Base-by-base conservation (phyloP, 2,113 vertebrate genomes). In the Catharus fuscescens region DNA sequence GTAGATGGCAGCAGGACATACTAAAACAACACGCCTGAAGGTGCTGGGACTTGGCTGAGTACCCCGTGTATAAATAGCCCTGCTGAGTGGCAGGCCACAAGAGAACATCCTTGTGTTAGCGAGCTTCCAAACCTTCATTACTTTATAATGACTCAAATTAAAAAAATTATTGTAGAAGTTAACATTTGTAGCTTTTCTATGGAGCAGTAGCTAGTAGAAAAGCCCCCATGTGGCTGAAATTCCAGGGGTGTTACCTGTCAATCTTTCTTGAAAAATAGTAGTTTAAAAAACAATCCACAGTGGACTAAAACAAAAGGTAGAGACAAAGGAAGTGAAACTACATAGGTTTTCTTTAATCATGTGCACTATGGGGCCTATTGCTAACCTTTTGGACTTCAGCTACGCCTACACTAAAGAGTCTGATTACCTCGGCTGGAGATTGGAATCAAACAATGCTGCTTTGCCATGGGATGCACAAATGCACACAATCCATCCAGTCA, bases 1-100 rank as follows among this genome's bases (percentile, higher is more conserved):
- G 88, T 67, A 94, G 86, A 47, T 82, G 93, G 86, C 86, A 93
- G 79, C 64, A 92, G 71, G 93, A 70, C 36, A 45, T 44, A 8
- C 66, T 28, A 21, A 48, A 90, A 92, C 19, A 45, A 4, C 13
- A 1, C 0, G 0, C 18, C 21, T 47, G 10, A 1, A 5, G 40
- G 29, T 80, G 66, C 72, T 83, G 42, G 38, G 10, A 3, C 23
- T 76, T 59, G 38, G 23, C 38, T 79, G 38, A 26, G 53, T 47
- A 34, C 31, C 14, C 4, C 23, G 23, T 14, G 10, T 13, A 9
- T 47, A 31, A 78, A 45, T 3, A 84, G 31, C 8, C 28, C 20
- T 86, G 38, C 25, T 25, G 38, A 10, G 32, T 82, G 38, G 25
- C 13, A 31, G 4, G 50, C 18, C 34, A 9, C 44, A 23, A 38